A percentile compares a stretch with the other conserved stretches of the same genome.
Evolutionary conservation across 1,140 invertebrate genomes (phyloP).

Genomic region (Rhizoglyphus robini): DNA sequence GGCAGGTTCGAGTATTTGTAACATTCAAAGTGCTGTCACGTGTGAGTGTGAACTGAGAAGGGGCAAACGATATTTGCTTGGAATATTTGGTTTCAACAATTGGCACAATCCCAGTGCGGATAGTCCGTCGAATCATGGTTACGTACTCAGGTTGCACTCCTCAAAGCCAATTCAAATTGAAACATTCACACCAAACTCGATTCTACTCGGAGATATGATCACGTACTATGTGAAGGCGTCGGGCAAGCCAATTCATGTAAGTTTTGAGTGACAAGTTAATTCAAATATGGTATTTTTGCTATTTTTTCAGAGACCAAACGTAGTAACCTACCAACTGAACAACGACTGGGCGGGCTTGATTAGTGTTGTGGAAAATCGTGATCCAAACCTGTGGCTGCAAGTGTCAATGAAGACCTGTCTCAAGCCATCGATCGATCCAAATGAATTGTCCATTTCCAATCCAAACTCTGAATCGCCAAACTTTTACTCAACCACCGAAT

Average conservation of each 20-base stretch:
- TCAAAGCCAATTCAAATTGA: not conserved
- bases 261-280: not conserved
- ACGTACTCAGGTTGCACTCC: not conserved
- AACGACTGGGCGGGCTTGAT: slow-evolving; percentile 92
- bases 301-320: slow-evolving; percentile 63
- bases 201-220: not conserved
- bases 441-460: not conserved
- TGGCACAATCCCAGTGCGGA: no score
- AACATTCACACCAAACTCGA: not conserved
- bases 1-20: not conserved
- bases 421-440: not conserved
- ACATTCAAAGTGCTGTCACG: not conserved
- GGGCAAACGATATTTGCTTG: not conserved
- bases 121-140: no score
- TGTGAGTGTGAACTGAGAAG: not conserved
- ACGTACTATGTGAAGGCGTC: not conserved
- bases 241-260: not conserved
- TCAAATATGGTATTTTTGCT: not conserved
- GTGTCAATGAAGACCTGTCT: slow-evolving; percentile 36
- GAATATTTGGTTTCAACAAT: not conserved
- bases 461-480: not conserved
- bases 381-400: slow-evolving; percentile 82
- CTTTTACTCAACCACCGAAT: not conserved
- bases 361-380: slow-evolving; percentile 88
- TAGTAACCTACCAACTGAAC: slow-evolving; percentile 88